Evolutionary conservation across 2,888 invertebrate species (phyloP), one percentile per base, ranked within the genome.

Genomic region (Ectemnius continuus): DNA sequence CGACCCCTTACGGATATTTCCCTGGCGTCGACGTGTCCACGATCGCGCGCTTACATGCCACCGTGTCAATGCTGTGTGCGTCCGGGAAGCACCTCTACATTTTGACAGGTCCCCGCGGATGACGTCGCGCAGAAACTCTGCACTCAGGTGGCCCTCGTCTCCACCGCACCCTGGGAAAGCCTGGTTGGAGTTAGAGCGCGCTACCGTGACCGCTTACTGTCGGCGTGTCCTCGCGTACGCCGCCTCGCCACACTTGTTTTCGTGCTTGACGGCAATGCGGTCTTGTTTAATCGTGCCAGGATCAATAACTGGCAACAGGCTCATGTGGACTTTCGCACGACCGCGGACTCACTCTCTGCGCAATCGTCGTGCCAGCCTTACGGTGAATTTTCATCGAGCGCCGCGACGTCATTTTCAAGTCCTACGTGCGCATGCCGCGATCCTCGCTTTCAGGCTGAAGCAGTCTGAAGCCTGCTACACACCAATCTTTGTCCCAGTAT

Each of bases 261-360:
- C 86, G 84, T 82, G 83, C 80, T 82, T 85, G 85, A 90, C 90
- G 85, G 90, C 90, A 90, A 90, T 90, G 90, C 90, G 88, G 90
- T 89, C 89, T 89, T 90, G 89, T 89, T 88, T 88, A 88, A 89
- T 87, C 89, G 89, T 88, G 86, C 84, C 87, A 88, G 84, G 90
- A 90, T 90, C 90, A 90, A 90, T 90, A 90, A 90, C 89, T 90
- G 89, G 90, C 90, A 90, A 90, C 90, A 90, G 89, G 89, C 90
- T 87, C 88, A 83, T 83, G 83, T 83, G 83, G 84, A 84, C 80
- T 83, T 84, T 84, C 70, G 80, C 84, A 83, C 78, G 80, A 66
- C 79, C 75, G 74, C 82, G 66, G 80, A 68, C 60, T 18, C 48
- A 68, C 61, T 60, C 58, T 71, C 47, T 76, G 84, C 83, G 83